Conservation (phyloP, 2,888 invertebrate genomes). For the Argyresthia goedartella region DNA sequence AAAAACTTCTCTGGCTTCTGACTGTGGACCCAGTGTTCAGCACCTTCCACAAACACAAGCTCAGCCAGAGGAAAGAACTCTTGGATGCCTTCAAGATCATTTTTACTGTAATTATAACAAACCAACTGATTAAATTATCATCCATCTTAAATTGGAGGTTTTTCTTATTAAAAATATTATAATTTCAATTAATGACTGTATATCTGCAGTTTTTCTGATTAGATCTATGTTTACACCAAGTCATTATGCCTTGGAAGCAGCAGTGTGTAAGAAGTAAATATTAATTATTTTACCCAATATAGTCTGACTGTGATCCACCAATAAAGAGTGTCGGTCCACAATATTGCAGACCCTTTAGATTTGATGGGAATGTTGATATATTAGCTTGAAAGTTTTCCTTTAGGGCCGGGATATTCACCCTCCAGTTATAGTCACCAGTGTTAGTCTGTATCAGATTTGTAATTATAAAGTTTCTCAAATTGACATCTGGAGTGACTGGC, state of each 20-base stretch:
- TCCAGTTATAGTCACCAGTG: conserved; percentile 78
- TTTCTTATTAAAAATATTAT: too few relatives aligned
- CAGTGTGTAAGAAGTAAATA: background rate
- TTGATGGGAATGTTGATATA: conserved; percentile 76
- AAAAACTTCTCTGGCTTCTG: conserved; percentile 89
- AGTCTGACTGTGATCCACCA: conserved; percentile 86
- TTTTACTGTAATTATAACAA: conserved; percentile 37
- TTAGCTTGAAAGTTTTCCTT: conserved; percentile 74
- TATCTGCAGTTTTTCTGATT: conserved; percentile 6
- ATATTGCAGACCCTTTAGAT: conserved; percentile 59
- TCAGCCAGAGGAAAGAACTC: conserved; percentile 80
- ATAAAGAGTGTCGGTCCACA: conserved; percentile 85
- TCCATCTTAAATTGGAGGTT: background rate
- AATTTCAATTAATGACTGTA: too few relatives aligned
- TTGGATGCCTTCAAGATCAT: conserved; percentile 74
- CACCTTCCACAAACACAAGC: conserved; percentile 79
- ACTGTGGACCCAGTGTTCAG: conserved; percentile 95
- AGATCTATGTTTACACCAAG: too few relatives aligned
- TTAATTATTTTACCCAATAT: conserved; percentile 72
- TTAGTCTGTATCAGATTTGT: conserved; percentile 84
- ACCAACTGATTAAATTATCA: conserved; percentile 1
- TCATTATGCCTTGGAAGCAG: too few relatives aligned
- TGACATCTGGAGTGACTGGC: conserved; percentile 65
- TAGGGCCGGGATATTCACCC: conserved; percentile 83
- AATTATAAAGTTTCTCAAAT: conserved; percentile 82